Percentiles rank a stretch among this genome's conserved stretches.
phyloP scores from a whole-genome alignment of 2,888 invertebrate genomes.

The Cremastinae sp. region DNA sequence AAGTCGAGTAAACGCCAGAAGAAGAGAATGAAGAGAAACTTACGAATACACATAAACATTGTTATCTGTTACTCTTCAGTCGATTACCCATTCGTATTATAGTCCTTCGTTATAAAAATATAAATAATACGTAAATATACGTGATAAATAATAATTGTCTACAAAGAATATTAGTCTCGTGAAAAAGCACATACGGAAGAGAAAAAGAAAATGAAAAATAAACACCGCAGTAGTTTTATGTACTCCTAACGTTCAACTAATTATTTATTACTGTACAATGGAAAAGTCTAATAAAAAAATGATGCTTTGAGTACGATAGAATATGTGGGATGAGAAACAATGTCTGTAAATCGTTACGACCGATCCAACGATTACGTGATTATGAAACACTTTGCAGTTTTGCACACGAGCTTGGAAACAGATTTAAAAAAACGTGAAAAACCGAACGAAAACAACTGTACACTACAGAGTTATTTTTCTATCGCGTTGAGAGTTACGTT shows the following conservation, averaged over 20 bases:
- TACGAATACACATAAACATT: constrained; percentile 39
- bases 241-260: constrained; percentile 74
- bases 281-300: constrained; percentile 76
- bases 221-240: constrained; percentile 50
- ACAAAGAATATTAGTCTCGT: constrained; percentile 42
- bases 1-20: constrained; percentile 40
- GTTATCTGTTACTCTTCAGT: constrained; percentile 40
- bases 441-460: constrained; percentile 12
- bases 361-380: constrained; percentile 22
- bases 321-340: constrained; percentile 47
- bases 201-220: constrained; percentile 22
- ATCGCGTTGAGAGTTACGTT: constrained; percentile 42
- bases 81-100: constrained; percentile 51
- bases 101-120: constrained; percentile 54
- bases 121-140: no score
- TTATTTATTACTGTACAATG: constrained; percentile 78
- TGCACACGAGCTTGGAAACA: constrained; percentile 35
- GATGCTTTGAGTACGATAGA: constrained; percentile 72
- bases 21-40: constrained; percentile 13
- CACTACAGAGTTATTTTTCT: constrained; percentile 32
- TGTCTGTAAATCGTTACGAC: constrained; percentile 55
- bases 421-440: constrained; percentile 12
- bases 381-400: neutral
- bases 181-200: constrained; percentile 7
- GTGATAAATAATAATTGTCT: constrained; percentile 55